phyloP scores from a whole-genome alignment of 2,888 invertebrate species.

The Anarsia innoxiella region DNA sequence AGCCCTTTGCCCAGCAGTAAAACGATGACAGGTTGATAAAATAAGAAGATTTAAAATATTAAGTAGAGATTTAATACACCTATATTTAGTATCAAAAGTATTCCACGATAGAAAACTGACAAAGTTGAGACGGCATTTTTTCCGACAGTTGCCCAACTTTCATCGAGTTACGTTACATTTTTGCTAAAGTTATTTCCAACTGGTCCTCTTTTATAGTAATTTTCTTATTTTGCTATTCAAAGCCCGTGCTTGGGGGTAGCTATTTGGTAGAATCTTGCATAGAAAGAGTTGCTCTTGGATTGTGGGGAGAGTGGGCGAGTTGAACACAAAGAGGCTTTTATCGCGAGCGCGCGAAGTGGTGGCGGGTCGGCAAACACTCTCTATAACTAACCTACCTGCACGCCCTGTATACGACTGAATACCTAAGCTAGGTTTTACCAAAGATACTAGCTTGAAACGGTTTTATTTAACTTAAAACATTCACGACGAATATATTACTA shows the following conservation, averaged over 20 bases:
- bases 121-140: no score
- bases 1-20: no score
- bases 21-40: no score
- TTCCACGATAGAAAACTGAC: no score
- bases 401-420: no score
- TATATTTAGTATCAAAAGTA: no score
- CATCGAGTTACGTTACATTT: conserved; percentile 6
- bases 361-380: conserved; percentile 5
- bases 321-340: conserved; percentile 64
- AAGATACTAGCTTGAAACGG: no score
- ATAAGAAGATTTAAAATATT: no score
- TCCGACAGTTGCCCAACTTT: conserved; percentile 6
- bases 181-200: conserved; percentile 1
- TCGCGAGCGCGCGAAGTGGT: conserved; percentile 25
- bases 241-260: conserved; percentile 19
- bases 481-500: no score
- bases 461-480: no score
- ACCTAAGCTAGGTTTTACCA: conserved; percentile 4
- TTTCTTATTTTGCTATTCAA: conserved; percentile 14
- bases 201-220: conserved; percentile 4
- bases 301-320: conserved; percentile 27
- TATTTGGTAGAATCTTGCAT: conserved; percentile 44
- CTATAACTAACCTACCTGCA: no score
- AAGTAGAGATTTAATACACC: no score
- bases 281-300: conserved; percentile 59